A percentile compares a stretch with the other conserved stretches of the same genome.
These are phyloP conservation scores for Pogona vitticeps DNA, from an alignment of 2,113 vertebrate species.

Conservation along the genomic window DNA sequence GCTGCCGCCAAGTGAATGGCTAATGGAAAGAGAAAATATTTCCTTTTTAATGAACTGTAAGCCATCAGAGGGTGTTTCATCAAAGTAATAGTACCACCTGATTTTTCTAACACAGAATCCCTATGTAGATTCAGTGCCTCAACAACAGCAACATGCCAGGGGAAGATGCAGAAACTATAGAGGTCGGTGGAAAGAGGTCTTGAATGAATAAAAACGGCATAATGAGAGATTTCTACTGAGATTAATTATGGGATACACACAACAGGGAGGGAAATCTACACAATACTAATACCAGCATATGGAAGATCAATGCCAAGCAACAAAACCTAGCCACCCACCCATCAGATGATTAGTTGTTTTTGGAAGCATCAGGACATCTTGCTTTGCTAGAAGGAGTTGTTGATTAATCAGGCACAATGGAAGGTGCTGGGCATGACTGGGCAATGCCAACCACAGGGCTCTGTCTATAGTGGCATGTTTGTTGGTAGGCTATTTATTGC, in stretches of 20 bases:
- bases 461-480: conserved; percentile 11
- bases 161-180: background rate
- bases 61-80: background rate
- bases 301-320: conserved; percentile 56
- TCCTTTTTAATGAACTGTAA: background rate
- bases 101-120: background rate
- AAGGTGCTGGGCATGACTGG: conserved; percentile 25
- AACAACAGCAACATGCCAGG: background rate
- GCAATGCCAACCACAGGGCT: conserved; percentile 20
- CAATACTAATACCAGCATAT: conserved; percentile 24
- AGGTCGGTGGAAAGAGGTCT: background rate
- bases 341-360: conserved; percentile 58
- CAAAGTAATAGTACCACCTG: background rate
- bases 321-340: conserved; percentile 44
- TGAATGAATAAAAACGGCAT: background rate
- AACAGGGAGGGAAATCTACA: conserved; percentile 36
- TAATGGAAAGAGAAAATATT: conserved; percentile 12
- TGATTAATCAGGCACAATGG: conserved; percentile 60
- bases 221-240: conserved; percentile 44
- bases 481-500: conserved; percentile 11
- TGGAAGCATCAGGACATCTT: conserved; percentile 10
- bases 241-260: conserved; percentile 29
- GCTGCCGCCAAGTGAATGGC: rapidly evolving
- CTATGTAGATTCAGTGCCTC: background rate
- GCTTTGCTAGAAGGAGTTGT: background rate